Conservation (phyloP, 2,113 vertebrate genomes). For the Silurus glanis region DNA sequence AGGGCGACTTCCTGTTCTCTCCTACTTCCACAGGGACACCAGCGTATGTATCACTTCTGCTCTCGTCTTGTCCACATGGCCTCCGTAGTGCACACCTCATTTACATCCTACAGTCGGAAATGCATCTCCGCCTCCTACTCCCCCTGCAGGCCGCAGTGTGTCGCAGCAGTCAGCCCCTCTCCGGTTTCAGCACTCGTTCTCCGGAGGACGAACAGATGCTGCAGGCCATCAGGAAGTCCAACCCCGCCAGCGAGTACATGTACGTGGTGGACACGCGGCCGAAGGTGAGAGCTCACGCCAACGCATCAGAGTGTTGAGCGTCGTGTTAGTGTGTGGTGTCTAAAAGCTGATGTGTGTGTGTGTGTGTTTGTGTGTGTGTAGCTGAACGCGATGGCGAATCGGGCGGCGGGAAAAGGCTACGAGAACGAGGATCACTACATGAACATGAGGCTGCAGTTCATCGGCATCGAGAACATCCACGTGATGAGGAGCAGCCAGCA, state of each 20-base stretch:
- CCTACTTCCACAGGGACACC: conserved; percentile 87
- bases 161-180: conserved; percentile 93
- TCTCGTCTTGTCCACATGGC: neutral
- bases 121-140: neutral
- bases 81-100: neutral
- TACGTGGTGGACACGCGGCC: conserved; percentile 96
- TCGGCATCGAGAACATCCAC: conserved; percentile 97
- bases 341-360: neutral
- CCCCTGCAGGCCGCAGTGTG: conserved; percentile 86
- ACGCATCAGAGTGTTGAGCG: neutral
- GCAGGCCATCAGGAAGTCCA: conserved; percentile 90
- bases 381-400: conserved; percentile 96
- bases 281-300: conserved; percentile 76
- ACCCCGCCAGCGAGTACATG: conserved; percentile 88
- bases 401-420: conserved; percentile 94
- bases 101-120: neutral
- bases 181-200: conserved; percentile 93
- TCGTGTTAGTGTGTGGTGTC: neutral
- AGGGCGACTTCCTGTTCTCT: conserved; percentile 88
- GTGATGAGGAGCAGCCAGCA: conserved; percentile 97
- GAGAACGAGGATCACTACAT: conserved; percentile 97
- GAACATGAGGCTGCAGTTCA: conserved; percentile 96
- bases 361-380: conserved; percentile 60
- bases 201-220: conserved; percentile 96
- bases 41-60: conserved; percentile 75